Percentiles rank a stretch among this genome's conserved stretches.
Evolutionary conservation across 2,113 vertebrate genomes (phyloP).

Genomic region (Callionymus lyra): DNA sequence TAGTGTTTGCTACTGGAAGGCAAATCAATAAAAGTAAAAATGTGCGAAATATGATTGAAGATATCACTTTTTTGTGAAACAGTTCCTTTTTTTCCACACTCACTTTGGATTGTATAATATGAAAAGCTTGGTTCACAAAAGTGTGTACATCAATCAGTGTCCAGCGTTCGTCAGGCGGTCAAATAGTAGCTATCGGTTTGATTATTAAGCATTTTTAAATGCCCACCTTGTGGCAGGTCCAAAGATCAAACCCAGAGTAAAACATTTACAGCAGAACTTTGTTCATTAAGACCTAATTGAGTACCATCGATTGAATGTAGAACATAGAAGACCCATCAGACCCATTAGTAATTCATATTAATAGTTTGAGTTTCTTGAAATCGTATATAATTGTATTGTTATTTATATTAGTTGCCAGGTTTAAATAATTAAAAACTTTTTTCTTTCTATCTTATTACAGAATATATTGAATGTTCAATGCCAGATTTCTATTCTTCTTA

Average conservation of each 20-base stretch:
- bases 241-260: slow-evolving; percentile 26
- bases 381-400: too few species aligned
- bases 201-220: slow-evolving; percentile 31
- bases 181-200: slow-evolving; percentile 18
- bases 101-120: background rate
- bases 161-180: slow-evolving; percentile 3
- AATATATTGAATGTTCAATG: too few species aligned
- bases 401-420: too few species aligned
- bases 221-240: background rate
- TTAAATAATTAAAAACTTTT: too few species aligned
- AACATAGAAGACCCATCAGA: background rate
- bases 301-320: background rate
- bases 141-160: slow-evolving; percentile 12
- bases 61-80: background rate
- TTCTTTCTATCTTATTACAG: too few species aligned
- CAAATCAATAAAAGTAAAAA: background rate
- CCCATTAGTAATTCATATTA: too few species aligned
- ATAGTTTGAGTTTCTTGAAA: too few species aligned
- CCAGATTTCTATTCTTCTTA: too few species aligned
- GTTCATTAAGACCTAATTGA: background rate
- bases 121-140: background rate
- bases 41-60: background rate
- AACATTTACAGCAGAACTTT: slow-evolving; percentile 21
- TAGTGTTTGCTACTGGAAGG: background rate
- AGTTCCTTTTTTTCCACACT: background rate